Evolutionary conservation across 64 coral and sea anemone genomes (phyloP).

Genomic region (Astreopora myriophthalma): DNA sequence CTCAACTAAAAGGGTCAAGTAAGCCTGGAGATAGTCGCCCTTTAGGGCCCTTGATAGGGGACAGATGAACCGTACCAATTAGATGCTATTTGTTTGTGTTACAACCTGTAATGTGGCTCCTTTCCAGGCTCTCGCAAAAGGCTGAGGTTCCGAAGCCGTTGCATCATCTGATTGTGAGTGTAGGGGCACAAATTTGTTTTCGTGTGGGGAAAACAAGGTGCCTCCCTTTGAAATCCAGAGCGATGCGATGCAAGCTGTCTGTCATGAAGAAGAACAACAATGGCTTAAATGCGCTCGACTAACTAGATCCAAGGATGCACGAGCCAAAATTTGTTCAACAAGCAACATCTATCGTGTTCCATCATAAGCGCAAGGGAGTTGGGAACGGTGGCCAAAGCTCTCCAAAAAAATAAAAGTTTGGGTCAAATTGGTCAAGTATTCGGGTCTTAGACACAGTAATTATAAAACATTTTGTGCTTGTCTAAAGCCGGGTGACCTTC

Average conservation of each 20-base stretch:
- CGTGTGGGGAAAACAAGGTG: constrained; percentile 67
- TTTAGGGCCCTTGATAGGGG: too few relatives aligned
- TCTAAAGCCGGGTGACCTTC: too few relatives aligned
- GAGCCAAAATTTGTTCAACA: too few relatives aligned
- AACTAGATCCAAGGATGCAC: not conserved
- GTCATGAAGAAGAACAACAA: not conserved
- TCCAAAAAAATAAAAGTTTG: too few relatives aligned
- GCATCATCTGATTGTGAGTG: constrained; percentile 41
- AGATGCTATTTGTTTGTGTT: too few relatives aligned
- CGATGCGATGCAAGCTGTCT: constrained; percentile 75
- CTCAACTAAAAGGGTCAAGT: not conserved
- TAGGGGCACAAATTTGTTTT: constrained; percentile 55
- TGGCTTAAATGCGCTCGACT: not conserved
- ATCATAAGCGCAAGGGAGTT: too few relatives aligned
- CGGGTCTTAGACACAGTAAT: too few relatives aligned
- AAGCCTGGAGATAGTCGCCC: too few relatives aligned
- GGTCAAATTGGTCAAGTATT: too few relatives aligned
- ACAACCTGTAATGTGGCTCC: constrained; percentile 64
- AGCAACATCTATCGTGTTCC: too few relatives aligned
- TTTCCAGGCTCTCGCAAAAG: constrained; percentile 30
- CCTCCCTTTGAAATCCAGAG: constrained; percentile 78
- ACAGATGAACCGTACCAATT: not conserved
- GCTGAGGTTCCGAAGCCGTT: constrained; percentile 28
- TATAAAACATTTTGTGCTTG: too few relatives aligned
- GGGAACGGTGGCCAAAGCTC: too few relatives aligned